Conservation (phyloP, 1,140 invertebrate species). For the Macrostomum lignano region DNA sequence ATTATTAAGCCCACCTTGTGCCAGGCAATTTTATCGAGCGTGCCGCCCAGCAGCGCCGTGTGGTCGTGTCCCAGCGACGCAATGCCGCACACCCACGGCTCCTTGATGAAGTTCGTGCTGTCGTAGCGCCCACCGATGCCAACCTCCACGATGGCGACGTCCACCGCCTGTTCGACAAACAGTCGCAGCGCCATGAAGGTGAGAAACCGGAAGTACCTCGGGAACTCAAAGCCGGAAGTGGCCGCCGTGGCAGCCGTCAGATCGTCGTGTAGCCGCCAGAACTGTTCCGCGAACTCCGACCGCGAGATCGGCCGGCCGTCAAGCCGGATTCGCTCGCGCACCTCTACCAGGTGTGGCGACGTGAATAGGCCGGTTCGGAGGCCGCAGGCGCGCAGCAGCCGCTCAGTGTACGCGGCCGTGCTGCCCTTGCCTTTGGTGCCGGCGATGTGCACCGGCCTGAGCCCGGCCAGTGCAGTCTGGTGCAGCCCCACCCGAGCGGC, state of each 20-base stretch:
- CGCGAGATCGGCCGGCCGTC: constrained; percentile 47
- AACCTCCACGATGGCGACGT: constrained; percentile 77
- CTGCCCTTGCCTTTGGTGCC: constrained; percentile 79
- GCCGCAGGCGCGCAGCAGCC: constrained; percentile 52
- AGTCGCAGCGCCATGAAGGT: constrained; percentile 29
- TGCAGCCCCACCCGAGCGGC: no score
- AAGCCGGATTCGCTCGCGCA: constrained; percentile 65
- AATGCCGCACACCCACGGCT: constrained; percentile 54
- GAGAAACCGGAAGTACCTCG: constrained; percentile 82
- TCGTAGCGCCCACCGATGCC: constrained; percentile 84
- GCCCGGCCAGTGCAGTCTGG: no score
- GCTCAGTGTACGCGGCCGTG: constrained; percentile 68
- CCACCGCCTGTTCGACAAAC: constrained; percentile 23
- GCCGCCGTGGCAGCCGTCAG: no score
- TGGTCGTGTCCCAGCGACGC: constrained; percentile 71
- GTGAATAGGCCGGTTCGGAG: constrained; percentile 65
- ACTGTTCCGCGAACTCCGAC: constrained; percentile 44
- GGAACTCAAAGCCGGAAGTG: no score
- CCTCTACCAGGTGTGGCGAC: constrained; percentile 64
- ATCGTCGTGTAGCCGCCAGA: constrained; percentile 49
- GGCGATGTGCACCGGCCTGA: constrained; percentile 42
- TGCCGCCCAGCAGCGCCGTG: constrained; percentile 43
- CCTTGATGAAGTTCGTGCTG: constrained; percentile 64
- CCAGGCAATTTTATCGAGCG: constrained; percentile 55
- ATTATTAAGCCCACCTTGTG: constrained; percentile 91